Conservation (phyloP, 64 coral and sea anemone genomes). For the Dendrophyllia cribrosa region DNA sequence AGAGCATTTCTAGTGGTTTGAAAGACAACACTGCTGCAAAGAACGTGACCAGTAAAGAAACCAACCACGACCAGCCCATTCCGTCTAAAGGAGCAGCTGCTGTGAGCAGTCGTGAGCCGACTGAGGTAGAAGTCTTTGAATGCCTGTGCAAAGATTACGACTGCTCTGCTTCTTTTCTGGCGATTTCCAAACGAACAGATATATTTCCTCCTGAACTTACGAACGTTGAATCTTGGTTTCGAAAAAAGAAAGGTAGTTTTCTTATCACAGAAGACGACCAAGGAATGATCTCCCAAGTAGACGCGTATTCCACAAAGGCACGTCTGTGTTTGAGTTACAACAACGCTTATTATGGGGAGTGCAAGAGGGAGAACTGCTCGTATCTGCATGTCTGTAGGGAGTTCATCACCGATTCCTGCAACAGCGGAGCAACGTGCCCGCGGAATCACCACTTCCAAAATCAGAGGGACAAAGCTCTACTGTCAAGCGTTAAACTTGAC, state of each 20-base stretch:
- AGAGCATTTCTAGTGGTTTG: not conserved
- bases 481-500: conserved; percentile 42
- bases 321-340: conserved; percentile 70
- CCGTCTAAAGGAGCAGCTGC: not conserved
- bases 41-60: not conserved
- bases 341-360: not conserved
- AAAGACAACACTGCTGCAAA: not conserved
- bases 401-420: conserved; percentile 43
- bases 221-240: conserved; percentile 63
- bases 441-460: conserved; percentile 60
- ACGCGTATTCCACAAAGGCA: conserved; percentile 24
- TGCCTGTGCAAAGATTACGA: conserved; percentile 43
- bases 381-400: conserved; percentile 78
- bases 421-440: conserved; percentile 44
- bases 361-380: conserved; percentile 31
- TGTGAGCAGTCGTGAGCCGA: not conserved
- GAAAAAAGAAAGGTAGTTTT: conserved; percentile 42
- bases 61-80: not conserved
- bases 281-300: conserved; percentile 45
- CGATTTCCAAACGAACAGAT: conserved; percentile 45
- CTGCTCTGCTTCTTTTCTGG: conserved; percentile 46
- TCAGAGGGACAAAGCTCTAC: conserved; percentile 31
- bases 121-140: conserved; percentile 61
- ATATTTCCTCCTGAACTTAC: conserved; percentile 43
- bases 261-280: conserved; percentile 48